These are phyloP conservation scores for Anolis apletophallus DNA, from an alignment of 2,797 vertebrate genomes.

Conservation along the genomic window DNA sequence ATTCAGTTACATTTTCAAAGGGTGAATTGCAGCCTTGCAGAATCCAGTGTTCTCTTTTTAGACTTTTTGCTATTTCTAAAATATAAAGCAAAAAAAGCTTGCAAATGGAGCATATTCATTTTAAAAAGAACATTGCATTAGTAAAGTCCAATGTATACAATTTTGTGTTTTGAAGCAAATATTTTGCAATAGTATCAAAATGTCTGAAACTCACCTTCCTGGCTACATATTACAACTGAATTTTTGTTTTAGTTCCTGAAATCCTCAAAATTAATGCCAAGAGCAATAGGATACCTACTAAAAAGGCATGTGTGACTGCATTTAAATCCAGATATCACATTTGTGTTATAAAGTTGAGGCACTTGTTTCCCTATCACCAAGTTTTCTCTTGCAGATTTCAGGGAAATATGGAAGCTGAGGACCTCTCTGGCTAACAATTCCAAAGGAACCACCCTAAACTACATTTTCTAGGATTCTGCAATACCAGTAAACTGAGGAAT, in stretches of 20 bases:
- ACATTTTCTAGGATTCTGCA: too few species aligned
- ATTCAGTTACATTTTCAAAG: slow-evolving; percentile 34
- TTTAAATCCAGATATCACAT: background rate
- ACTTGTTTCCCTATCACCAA: too few species aligned
- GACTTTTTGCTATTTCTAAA: background rate
- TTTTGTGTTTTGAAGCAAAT: background rate
- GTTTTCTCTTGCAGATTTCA: too few species aligned
- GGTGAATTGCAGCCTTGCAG: slow-evolving; percentile 9
- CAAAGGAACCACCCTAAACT: too few species aligned
- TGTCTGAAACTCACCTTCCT: background rate
- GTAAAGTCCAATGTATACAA: background rate
- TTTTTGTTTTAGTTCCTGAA: background rate
- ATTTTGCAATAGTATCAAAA: background rate
- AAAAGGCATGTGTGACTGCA: background rate
- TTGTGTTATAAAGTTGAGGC: too few species aligned
- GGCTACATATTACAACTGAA: background rate
- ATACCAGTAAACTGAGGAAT: too few species aligned
- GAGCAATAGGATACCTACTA: background rate
- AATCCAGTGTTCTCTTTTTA: slow-evolving; percentile 2
- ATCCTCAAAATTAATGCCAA: background rate
- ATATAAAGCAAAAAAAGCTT: background rate
- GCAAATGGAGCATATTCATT: background rate
- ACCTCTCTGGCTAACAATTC: too few species aligned
- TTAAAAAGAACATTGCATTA: background rate
- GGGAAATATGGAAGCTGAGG: too few species aligned